Evolutionary conservation across 2,888 invertebrate genomes (phyloP), one percentile per base, ranked within the genome.

Genomic region (Pandemis heparana): DNA sequence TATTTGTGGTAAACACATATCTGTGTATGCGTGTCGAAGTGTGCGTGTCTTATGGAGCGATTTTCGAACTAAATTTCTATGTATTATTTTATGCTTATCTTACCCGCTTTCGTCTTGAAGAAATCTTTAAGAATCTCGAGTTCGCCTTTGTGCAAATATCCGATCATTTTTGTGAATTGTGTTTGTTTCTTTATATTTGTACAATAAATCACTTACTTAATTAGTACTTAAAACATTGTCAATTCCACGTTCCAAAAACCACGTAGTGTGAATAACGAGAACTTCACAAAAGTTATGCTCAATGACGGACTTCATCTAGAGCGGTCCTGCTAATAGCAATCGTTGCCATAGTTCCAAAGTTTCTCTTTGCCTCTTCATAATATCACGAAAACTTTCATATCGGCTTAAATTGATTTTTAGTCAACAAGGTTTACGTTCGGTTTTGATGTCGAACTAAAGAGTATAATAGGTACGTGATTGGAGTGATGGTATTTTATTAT

Each of bases 271-370:
- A 18, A 48, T 23, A 41, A 61, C 71, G 10, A 46, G 64, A 70
- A 59, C 62, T 67, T 51, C 18, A 70, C 60, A 38, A 78, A 77
- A 78, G 75, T 76, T 75, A 74, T 74, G 65, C 75, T 69, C 70
- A 76, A 75, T 75, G 77, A 76, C 70, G 63, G 75, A 76, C 74
- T 77, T 75, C 74, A 76, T 70, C 70, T 71, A 78, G 71, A 67
- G 72, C 70, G 72, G 74, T 71, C 69, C 65, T 74, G 71, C 73
- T 76, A 75, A 77, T 77, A 74, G 76, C 77, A 78, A 76, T 75
- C 74, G 61, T 76, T 71, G 76, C 74, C 60, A 65, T 74, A 67
- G 77, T 66, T 74, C 46, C 64, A 23, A 74, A 74, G 73, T 72
- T 71, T 70, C 39, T 56, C 73, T 46, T 56, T 51, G 53, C 46